These are phyloP conservation scores for Metellina segmentata DNA, from an alignment of 2,888 invertebrate genomes.

Conservation along the genomic window DNA sequence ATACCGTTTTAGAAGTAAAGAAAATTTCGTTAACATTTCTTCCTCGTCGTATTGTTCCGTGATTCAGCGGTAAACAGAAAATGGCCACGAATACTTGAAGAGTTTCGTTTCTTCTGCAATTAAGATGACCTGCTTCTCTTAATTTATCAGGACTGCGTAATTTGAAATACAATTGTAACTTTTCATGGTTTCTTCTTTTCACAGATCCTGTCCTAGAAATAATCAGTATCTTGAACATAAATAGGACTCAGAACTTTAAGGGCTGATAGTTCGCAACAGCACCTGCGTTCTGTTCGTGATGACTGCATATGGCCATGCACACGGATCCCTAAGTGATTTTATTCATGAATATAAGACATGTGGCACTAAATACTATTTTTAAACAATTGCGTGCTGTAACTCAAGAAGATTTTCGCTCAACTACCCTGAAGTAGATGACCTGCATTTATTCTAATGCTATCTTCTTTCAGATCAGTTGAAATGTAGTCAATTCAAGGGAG, in stretches of 20 bases:
- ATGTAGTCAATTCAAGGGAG: conserved; percentile 28
- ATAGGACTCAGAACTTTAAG: neutral
- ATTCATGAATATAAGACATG: conserved; percentile 2
- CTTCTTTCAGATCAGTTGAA: conserved; percentile 14
- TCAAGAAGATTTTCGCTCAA: neutral
- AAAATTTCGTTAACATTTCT: too few relatives aligned
- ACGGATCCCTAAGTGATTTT: neutral
- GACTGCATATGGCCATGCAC: too few relatives aligned
- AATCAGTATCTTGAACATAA: neutral
- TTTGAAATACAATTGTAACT: too few relatives aligned
- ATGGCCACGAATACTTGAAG: too few relatives aligned
- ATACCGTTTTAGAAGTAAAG: too few relatives aligned
- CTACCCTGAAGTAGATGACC: neutral
- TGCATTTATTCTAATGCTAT: neutral
- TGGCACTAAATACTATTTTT: conserved; percentile 1
- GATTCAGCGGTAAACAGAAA: too few relatives aligned
- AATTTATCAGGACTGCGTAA: too few relatives aligned
- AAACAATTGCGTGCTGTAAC: conserved; percentile 1
- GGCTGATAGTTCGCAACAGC: neutral
- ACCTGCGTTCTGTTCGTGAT: neutral
- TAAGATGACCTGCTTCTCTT: too few relatives aligned
- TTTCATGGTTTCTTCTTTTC: too few relatives aligned
- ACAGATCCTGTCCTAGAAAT: too few relatives aligned
- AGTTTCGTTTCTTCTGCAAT: too few relatives aligned
- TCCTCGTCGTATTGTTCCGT: too few relatives aligned